A percentile compares a stretch with the other conserved stretches of the same genome.
Evolutionary conservation across 2,797 vertebrate genomes (phyloP).

Genomic region (Trachurus trachurus): DNA sequence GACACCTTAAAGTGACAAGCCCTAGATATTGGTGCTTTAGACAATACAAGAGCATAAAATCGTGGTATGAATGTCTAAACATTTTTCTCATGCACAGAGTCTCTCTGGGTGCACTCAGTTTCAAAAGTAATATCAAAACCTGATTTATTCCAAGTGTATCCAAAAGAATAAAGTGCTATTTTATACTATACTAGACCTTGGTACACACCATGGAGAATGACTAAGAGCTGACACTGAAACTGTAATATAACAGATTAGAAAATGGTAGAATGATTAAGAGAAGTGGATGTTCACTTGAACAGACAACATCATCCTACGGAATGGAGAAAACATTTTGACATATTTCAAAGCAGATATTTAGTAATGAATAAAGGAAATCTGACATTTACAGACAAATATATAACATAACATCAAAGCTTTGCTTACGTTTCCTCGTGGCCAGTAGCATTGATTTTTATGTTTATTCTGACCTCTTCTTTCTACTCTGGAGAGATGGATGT

Average conservation of each 20-base stretch:
- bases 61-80: too few species aligned
- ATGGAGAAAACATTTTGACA: neutral
- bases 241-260: conserved; percentile 18
- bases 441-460: conserved; percentile 90
- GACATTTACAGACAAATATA: conserved; percentile 57
- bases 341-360: conserved; percentile 18
- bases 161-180: conserved; percentile 2
- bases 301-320: neutral
- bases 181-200: neutral
- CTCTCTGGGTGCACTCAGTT: too few species aligned
- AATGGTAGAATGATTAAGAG: neutral
- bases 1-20: neutral
- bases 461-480: conserved; percentile 86
- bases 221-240: neutral
- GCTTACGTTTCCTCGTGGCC: conserved; percentile 85
- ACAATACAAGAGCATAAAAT: too few species aligned
- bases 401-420: conserved; percentile 67
- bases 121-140: neutral
- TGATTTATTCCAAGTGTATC: neutral
- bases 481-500: conserved; percentile 83
- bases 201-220: neutral
- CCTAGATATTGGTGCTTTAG: neutral
- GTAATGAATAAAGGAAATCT: conserved; percentile 38
- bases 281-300: conserved; percentile 10
- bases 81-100: too few species aligned